These are phyloP conservation scores for Selenia dentaria DNA, from an alignment of 2,888 invertebrate genomes.

Conservation along the genomic window DNA sequence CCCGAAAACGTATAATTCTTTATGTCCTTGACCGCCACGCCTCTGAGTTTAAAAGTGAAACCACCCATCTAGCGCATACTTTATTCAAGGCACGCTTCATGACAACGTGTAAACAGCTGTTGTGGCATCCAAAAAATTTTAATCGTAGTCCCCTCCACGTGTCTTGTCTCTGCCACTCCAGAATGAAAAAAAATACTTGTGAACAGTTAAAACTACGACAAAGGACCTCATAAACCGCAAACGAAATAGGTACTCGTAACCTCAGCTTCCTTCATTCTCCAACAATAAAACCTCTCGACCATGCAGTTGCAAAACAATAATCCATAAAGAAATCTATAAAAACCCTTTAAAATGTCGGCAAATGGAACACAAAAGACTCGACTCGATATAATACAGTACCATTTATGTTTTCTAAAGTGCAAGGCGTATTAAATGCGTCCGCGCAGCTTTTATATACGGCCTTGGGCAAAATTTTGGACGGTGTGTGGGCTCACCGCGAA, in stretches of 20 bases:
- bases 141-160: neutral
- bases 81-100: slow-evolving; percentile 27
- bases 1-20: slow-evolving; percentile 7
- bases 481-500: neutral
- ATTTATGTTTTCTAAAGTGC: slow-evolving; percentile 11
- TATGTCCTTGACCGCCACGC: slow-evolving; percentile 27
- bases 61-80: slow-evolving; percentile 15
- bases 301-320: slow-evolving; percentile 15
- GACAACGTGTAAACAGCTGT: slow-evolving; percentile 5
- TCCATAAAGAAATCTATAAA: slow-evolving; percentile 7
- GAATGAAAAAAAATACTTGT: neutral
- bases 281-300: slow-evolving; percentile 11
- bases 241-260: too few relatives aligned
- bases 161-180: neutral
- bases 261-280: slow-evolving; percentile 8
- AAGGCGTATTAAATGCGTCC: slow-evolving; percentile 1
- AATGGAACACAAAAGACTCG: slow-evolving; percentile 9
- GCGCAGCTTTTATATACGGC: slow-evolving; percentile 5
- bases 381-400: slow-evolving; percentile 22
- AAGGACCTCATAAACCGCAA: slow-evolving; percentile 6
- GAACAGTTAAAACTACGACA: neutral
- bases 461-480: slow-evolving; percentile 6
- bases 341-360: slow-evolving; percentile 2
- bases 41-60: slow-evolving; percentile 27
- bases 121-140: neutral